A percentile compares a stretch with the other conserved stretches of the same genome.
These are phyloP conservation scores for Sabellastarte sp. DNA, from an alignment of 2,888 invertebrate species.

Conservation along the genomic window DNA sequence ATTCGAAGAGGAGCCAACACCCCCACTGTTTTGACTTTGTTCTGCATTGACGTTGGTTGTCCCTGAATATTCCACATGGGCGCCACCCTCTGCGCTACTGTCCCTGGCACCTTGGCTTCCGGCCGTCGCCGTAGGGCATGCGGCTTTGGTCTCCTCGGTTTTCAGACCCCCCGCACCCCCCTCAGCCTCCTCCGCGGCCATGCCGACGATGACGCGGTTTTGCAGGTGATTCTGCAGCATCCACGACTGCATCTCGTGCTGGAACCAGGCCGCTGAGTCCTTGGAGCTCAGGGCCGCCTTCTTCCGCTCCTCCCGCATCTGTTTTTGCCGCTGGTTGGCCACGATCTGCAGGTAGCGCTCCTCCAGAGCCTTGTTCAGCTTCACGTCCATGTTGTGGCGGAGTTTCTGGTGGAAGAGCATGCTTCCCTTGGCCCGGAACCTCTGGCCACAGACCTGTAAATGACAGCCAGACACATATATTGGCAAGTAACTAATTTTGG, in stretches of 20 bases:
- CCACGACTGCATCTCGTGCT: background rate
- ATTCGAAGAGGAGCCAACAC: background rate
- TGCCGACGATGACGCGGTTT: too few relatives aligned
- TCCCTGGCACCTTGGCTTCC: background rate
- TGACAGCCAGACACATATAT: too few relatives aligned
- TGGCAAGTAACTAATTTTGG: too few relatives aligned
- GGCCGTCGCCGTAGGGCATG: background rate
- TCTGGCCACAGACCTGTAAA: conserved; percentile 2
- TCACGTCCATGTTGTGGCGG: conserved; percentile 2
- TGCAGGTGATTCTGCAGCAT: background rate
- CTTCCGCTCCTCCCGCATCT: background rate
- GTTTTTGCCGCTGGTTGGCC: conserved; percentile 2
- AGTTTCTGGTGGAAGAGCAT: conserved; percentile 6
- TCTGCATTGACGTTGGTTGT: background rate
- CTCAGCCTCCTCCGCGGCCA: too few relatives aligned
- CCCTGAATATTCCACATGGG: background rate
- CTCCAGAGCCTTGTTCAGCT: conserved; percentile 4
- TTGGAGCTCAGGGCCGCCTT: background rate
- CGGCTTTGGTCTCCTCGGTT: background rate
- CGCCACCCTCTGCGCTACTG: background rate
- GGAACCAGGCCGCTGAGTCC: background rate
- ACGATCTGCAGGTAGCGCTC: conserved; percentile 5
- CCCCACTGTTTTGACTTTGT: background rate
- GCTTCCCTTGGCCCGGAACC: background rate
- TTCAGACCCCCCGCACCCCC: background rate